phyloP scores from a whole-genome alignment of 1,140 invertebrate genomes.

The Eumaeus atala region DNA sequence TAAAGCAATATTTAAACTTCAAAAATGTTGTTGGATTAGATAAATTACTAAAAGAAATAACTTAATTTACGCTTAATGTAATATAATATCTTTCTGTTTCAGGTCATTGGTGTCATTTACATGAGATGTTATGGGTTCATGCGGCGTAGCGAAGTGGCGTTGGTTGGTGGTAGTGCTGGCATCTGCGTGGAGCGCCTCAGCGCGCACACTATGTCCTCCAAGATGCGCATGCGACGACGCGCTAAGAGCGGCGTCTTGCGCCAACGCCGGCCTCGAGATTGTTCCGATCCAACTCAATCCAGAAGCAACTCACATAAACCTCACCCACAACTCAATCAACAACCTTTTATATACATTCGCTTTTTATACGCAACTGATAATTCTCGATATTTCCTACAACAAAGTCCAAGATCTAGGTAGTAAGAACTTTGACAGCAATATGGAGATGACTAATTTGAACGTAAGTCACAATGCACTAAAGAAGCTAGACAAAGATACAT shows the following conservation, averaged over 20 bases:
- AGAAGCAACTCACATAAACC: slow-evolving; percentile 84
- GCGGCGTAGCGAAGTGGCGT: slow-evolving; percentile 62
- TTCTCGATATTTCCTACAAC: slow-evolving; percentile 88
- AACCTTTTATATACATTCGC: slow-evolving; percentile 82
- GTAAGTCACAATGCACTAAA: slow-evolving; percentile 84
- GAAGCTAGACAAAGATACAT: slow-evolving; percentile 81
- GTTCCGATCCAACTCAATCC: slow-evolving; percentile 92
- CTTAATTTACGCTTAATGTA: not conserved
- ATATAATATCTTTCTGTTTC: slow-evolving; percentile 34
- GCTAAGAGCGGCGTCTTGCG: slow-evolving; percentile 81
- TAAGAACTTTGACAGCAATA: slow-evolving; percentile 86
- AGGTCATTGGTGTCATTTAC: slow-evolving; percentile 53
- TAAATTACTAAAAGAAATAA: too few species aligned
- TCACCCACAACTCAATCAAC: slow-evolving; percentile 83
- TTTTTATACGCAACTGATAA: slow-evolving; percentile 86
- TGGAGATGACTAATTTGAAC: slow-evolving; percentile 81
- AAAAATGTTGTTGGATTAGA: too few species aligned
- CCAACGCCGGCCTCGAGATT: slow-evolving; percentile 84
- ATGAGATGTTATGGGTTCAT: slow-evolving; percentile 72
- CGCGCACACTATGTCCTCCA: slow-evolving; percentile 82
- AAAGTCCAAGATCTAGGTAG: slow-evolving; percentile 83
- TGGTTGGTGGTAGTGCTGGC: slow-evolving; percentile 64
- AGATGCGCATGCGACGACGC: slow-evolving; percentile 89
- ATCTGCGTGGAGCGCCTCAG: slow-evolving; percentile 52
- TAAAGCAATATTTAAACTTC: too few species aligned